Evolutionary conservation across 2,888 invertebrate genomes (phyloP), one percentile per base, ranked within the genome.

Genomic region (Polyommatus icarus): DNA sequence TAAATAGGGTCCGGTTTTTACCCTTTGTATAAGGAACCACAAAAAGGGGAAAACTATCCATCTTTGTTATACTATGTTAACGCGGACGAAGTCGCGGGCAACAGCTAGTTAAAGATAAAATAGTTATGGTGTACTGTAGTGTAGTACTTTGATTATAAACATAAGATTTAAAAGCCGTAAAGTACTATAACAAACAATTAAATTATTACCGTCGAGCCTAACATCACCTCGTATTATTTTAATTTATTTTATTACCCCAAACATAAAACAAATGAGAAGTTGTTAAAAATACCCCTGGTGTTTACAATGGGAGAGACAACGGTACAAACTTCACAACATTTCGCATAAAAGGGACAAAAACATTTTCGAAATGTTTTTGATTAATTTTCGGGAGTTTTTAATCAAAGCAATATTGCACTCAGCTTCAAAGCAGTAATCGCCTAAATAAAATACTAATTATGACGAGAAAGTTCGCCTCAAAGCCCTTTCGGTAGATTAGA

Each of bases 401-500:
- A 76, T 76, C 32, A 59, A 24, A 76, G 29, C 54, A 32, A 76
- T 76, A 76, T 32, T 57, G n/a, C 32, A 57, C 29, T 76, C 57
- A 6, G 32, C n/a, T 36, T 40, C 20, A 12, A 36, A 72, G 40
- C 72, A 1, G 72, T 72, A 40, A 40, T 36, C 18, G 24, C 36
- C 8, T 7, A 40, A 72, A 72, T 72, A 72, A 72, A 72, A 72
- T 40, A 40, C 40, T 72, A 72, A 72, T 72, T 72, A 40, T 20
- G 72, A 72, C 40, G 24, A 61, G 61, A 61, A 71, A 72, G 20
- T 72, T 71, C 50, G 32, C 32, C 71, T 20, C 18, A 54, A 36
- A 36, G 57, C 71, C 71, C 32, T 77, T 57, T 76, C 29, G 71
- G 36, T 40, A 29, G 77, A 77, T 77, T 77, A 71, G 77, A 77